Base-by-base conservation (phyloP, 2,888 invertebrate genomes). In the Idaea biselata region DNA sequence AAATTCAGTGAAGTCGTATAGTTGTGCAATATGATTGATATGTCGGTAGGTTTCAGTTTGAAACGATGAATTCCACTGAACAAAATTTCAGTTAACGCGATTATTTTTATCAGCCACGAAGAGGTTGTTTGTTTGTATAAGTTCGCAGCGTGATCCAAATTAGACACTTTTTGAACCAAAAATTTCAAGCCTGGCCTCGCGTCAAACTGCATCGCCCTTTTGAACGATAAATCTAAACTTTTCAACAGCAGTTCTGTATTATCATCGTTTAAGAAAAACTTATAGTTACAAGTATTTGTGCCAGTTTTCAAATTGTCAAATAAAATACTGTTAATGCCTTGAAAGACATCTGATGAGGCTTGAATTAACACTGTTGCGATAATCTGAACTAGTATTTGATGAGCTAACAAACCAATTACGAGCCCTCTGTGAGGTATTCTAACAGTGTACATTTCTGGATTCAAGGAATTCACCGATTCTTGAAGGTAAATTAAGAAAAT, bases 121-220 rank as follows among this genome's bases (percentile, higher is more conserved):
- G 97, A 97, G 44, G 97, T 97, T 11, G 98, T 97, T 88, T 98
- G 98, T 66, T 96, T 96, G 82, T 97, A 98, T n/a, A 98, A 91
- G 86, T 97, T 98, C 1, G 98, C 97, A 5, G 97, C 97, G 74
- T 96, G 94, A 65, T 96, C 96, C 68, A 97, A 94, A 79, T 96
- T 96, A 0, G 97, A 97, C 0, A 98, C 97, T 91, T 98, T 98
- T 86, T 99, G 98, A 68, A 98, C 95, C 3, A 99, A 94, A 83
- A 99, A 98, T 85, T 99, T 99, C 18, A 99, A 91, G 0, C 98
- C 98, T 0, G 98, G 98, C 44, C 98, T 94, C 8, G 95, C 94
- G 84, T 99, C 98, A 81, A 99, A 98, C 77, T 97, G 97, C 81
- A 96, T 93, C 0, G 98, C 96, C 64, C 97, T 94, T 61, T 94